phyloP scores from a whole-genome alignment of 2,888 invertebrate species.

The Xanthia togata region DNA sequence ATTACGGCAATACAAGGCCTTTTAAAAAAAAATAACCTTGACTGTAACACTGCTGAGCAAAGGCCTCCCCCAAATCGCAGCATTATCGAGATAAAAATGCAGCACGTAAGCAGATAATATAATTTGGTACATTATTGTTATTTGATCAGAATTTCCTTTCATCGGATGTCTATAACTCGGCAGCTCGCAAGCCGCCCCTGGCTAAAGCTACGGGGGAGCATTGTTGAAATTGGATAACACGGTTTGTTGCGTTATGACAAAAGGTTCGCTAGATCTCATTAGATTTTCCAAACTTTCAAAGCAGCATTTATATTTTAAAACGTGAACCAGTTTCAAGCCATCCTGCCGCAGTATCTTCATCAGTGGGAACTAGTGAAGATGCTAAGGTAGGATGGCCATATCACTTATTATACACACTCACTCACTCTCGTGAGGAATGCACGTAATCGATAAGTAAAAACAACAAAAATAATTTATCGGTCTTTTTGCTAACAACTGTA shows the following conservation, averaged over 20 bases:
- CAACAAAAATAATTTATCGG: conserved; percentile 35
- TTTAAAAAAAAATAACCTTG: too few species aligned
- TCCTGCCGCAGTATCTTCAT: conserved; percentile 20
- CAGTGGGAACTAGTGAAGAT: neutral
- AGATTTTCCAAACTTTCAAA: conserved; percentile 58
- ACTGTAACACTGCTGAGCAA: too few species aligned
- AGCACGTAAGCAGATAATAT: conserved; percentile 29
- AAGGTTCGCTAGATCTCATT: conserved; percentile 71
- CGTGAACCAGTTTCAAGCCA: neutral
- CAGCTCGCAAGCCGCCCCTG: conserved; percentile 56
- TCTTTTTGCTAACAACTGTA: conserved; percentile 54
- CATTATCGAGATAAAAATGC: conserved; percentile 27
- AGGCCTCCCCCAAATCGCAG: too few species aligned
- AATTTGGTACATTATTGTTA: conserved; percentile 57
- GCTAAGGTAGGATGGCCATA: too few species aligned
- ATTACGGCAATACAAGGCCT: neutral
- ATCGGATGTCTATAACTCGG: conserved; percentile 64
- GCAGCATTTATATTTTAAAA: conserved; percentile 39
- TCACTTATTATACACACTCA: too few species aligned
- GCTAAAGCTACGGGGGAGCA: conserved; percentile 70
- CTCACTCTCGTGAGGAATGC: conserved; percentile 22
- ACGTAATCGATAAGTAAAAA: conserved; percentile 60
- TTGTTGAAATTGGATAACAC: conserved; percentile 79
- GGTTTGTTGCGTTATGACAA: conserved; percentile 78
- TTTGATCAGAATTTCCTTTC: conserved; percentile 73